Conservation (phyloP, 2,888 invertebrate genomes). For the Vesta saturnalis region DNA sequence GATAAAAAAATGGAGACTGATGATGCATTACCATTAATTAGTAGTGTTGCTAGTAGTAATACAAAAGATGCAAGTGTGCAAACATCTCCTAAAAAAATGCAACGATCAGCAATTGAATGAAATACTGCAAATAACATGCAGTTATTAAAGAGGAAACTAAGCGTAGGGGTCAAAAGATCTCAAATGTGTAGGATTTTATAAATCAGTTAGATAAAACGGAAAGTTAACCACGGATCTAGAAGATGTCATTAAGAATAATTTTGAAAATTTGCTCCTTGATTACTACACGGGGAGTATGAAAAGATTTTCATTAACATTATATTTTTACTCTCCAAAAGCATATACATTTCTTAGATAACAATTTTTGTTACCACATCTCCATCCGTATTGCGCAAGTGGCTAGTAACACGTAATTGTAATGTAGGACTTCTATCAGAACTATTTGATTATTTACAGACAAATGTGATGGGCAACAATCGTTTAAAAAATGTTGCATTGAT, state of each 20-base stretch:
- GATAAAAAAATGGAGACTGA: neutral
- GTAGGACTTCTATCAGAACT: neutral
- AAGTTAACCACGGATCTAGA: neutral
- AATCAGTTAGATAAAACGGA: neutral
- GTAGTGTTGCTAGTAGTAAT: no score
- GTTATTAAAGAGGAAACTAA: constrained; percentile 5
- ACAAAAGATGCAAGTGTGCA: no score
- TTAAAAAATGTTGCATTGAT: constrained; percentile 1
- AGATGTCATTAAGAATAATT: neutral
- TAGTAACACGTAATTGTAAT: neutral
- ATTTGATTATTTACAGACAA: no score
- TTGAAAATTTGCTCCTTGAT: neutral
- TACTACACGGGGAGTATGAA: neutral
- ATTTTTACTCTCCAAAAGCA: neutral
- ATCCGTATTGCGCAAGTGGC: neutral
- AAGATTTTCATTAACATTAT: constrained; percentile 5
- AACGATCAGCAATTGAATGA: neutral
- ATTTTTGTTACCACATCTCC: neutral
- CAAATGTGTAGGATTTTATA: neutral
- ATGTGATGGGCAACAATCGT: neutral
- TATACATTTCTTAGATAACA: neutral
- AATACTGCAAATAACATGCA: neutral
- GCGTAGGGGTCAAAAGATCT: constrained; percentile 3
- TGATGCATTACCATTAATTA: neutral
- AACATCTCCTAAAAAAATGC: no score